phyloP scores from a whole-genome alignment of 2,888 invertebrate species.

The Pollenia griseotomentosa region DNA sequence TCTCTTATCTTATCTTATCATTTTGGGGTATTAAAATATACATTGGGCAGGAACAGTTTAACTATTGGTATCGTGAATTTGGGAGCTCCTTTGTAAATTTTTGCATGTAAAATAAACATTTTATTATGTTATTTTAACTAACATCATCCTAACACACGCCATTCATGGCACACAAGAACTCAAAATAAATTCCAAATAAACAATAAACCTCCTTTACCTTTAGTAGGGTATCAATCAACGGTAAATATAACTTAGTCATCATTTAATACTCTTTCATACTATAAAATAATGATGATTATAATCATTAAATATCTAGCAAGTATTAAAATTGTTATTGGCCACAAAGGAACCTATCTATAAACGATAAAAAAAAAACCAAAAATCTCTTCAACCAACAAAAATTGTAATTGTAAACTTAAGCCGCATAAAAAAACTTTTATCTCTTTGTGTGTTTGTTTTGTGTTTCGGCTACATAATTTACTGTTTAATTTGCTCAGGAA shows the following conservation, averaged over 20 bases:
- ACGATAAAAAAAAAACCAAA: constrained; percentile 19
- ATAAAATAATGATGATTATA: constrained; percentile 72
- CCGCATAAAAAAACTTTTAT: constrained; percentile 46
- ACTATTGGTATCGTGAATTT: no score
- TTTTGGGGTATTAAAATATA: no score
- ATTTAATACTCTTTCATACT: constrained; percentile 69
- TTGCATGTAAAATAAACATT: no score
- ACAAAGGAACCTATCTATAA: constrained; percentile 46
- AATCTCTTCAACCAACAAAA: constrained; percentile 49
- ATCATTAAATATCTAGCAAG: constrained; percentile 71
- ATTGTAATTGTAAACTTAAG: constrained; percentile 68
- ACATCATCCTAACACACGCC: no score
- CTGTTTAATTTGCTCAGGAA: constrained; percentile 61
- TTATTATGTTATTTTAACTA: no score
- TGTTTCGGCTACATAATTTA: constrained; percentile 19
- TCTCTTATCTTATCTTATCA: no score
- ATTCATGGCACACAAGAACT: no score
- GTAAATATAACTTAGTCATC: constrained; percentile 70
- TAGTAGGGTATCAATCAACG: constrained; percentile 61
- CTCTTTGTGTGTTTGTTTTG: background rate
- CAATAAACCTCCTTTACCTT: background rate
- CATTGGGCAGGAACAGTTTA: no score
- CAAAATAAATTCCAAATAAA: background rate
- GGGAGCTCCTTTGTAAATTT: no score
- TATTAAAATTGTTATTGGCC: constrained; percentile 62